Percentiles rank a stretch among this genome's conserved stretches.
Evolutionary conservation across 2,797 vertebrate genomes (phyloP).

Genomic region (Nyctibius grandis): DNA sequence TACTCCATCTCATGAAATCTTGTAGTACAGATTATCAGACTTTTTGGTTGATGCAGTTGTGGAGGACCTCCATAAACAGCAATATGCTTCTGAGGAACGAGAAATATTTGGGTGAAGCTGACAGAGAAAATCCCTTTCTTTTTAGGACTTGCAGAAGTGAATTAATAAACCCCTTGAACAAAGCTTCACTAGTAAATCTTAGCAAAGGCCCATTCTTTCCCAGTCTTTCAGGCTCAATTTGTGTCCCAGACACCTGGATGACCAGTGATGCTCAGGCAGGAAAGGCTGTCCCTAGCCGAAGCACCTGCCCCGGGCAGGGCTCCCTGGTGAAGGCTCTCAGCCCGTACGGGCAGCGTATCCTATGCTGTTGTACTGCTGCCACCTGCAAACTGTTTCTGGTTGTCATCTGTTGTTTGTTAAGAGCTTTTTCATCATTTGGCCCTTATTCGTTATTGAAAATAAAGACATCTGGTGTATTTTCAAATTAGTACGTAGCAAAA

Average conservation of each 20-base stretch:
- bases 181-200: neutral
- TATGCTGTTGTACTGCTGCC: neutral
- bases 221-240: neutral
- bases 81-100: neutral
- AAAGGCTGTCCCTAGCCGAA: neutral
- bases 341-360: accelerated
- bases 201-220: neutral
- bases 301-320: neutral
- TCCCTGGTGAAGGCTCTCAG: neutral
- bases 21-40: neutral
- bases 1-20: neutral
- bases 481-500: neutral
- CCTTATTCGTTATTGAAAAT: neutral
- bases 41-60: neutral
- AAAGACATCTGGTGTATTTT: neutral
- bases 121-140: neutral
- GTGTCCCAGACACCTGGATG: neutral
- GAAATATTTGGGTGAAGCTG: neutral
- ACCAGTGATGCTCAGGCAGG: neutral
- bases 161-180: neutral
- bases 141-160: neutral
- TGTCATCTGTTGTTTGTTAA: neutral
- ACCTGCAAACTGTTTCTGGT: neutral
- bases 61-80: neutral
- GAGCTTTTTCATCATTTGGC: neutral